Evolutionary conservation across 2,888 invertebrate species (phyloP), one percentile per base, ranked within the genome.

Genomic region (Trimorus sp.): DNA sequence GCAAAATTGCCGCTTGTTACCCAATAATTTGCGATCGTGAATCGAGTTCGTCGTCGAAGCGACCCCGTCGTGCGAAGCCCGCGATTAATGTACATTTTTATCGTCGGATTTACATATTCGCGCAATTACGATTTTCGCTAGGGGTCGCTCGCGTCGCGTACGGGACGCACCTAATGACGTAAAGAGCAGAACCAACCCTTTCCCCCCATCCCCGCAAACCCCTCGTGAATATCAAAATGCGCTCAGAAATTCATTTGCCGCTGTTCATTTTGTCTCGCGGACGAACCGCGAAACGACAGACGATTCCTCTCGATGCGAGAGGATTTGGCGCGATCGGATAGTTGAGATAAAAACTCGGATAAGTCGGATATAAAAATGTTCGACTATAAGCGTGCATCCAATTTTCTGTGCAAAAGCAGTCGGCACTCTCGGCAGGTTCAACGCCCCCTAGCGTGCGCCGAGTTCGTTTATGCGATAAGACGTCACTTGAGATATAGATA

Each of bases 401-500:
- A 66, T 68, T 71, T 78, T 78, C 58, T 49, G 49, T 71, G 62
- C 56, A 73, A 79, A 79, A 79, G 68, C 74, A 60, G 74, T 69
- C 54, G 49, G 68, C 58, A 60, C 73, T 54, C 60, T 60, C 45
- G 1, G 66, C 6, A 42, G 49, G 79, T 74, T 79, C 79, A 79
- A 73, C 79, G 73, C 62, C 74, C 79, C 66, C 66, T 79, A 74
- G 79, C 79, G 74, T 79, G 79, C 56, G 63, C 74, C 45, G 74
- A 68, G 74, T 79, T 53, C 68, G 79, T 79, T 79, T 79, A 73
- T 40, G 58, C 73, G 79, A 79, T 79, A 79, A 78, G 63, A 79
- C 79, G 79, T 68, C 62, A 71, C 71, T 74, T 79, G 59, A 79
- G 54, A 79, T 79, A 79, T 79, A 79, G 79, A 79, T 79, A 79